Percentiles rank a stretch among this genome's conserved stretches.
These are phyloP conservation scores for Acrossocheilus fasciatus DNA, from an alignment of 2,797 vertebrate genomes.

Conservation along the genomic window DNA sequence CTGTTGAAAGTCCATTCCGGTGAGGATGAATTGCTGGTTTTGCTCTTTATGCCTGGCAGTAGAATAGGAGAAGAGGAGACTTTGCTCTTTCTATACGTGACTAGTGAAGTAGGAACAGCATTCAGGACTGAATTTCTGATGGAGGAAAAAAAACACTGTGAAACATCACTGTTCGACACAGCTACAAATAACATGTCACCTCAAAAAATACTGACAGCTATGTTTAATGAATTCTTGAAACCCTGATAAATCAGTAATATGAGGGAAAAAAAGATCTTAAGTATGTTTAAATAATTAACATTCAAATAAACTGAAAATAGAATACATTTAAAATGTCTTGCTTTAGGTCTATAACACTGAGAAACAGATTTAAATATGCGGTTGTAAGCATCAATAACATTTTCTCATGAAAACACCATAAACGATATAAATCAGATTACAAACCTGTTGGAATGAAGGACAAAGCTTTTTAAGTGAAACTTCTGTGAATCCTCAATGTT, in stretches of 20 bases:
- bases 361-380: background rate
- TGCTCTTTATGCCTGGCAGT: conserved; percentile 52
- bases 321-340: background rate
- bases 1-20: conserved; percentile 78
- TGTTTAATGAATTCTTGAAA: background rate
- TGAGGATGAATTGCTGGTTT: conserved; percentile 57
- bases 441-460: conserved; percentile 91
- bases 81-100: conserved; percentile 25
- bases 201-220: background rate
- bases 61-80: conserved; percentile 22
- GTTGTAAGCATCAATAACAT: background rate
- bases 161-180: background rate
- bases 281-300: background rate
- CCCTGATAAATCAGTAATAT: background rate
- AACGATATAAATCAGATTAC: conserved; percentile 67
- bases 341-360: background rate
- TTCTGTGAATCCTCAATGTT: conserved; percentile 88
- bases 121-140: conserved; percentile 40
- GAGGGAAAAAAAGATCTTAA: background rate
- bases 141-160: background rate
- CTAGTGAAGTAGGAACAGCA: conserved; percentile 57
- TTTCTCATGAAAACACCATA: background rate
- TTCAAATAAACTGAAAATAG: background rate
- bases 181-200: background rate
- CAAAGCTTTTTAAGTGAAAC: conserved; percentile 84